Evolutionary conservation across 2,888 invertebrate species (phyloP).

Genomic region (Pachycephus smyrnensis): DNA sequence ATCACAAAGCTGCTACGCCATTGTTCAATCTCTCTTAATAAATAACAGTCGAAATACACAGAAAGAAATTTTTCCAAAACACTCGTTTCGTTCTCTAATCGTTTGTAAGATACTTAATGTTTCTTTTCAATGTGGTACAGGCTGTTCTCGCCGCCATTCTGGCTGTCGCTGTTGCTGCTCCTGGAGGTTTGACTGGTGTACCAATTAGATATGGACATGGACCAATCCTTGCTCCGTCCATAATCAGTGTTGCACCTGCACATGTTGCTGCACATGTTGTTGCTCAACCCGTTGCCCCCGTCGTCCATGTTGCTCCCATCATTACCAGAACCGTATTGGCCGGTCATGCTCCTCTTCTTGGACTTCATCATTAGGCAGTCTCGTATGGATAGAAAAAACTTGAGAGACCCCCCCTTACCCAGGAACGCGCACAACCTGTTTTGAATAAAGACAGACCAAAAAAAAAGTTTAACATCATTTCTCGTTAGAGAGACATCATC

Average conservation of each 20-base stretch:
- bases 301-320: slow-evolving; percentile 65
- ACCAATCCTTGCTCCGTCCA: slow-evolving; percentile 56
- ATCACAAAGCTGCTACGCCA: too few species aligned
- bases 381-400: slow-evolving; percentile 17
- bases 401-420: slow-evolving; percentile 1
- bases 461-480: slow-evolving; percentile 1
- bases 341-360: slow-evolving; percentile 32
- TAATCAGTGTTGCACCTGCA: slow-evolving; percentile 51
- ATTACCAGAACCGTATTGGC: slow-evolving; percentile 39
- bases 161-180: slow-evolving; percentile 68
- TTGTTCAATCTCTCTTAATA: too few species aligned
- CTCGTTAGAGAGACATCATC: neutral
- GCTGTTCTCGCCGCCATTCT: slow-evolving; percentile 61
- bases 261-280: slow-evolving; percentile 57
- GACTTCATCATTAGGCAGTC: slow-evolving; percentile 21
- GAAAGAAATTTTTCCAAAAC: too few species aligned
- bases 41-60: too few species aligned
- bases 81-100: too few species aligned
- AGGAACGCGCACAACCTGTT: slow-evolving; percentile 9
- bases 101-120: too few species aligned
- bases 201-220: slow-evolving; percentile 53
- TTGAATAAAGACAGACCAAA: neutral
- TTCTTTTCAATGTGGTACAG: slow-evolving; percentile 36
- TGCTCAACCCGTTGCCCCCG: slow-evolving; percentile 61
- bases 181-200: slow-evolving; percentile 69